phyloP scores from a whole-genome alignment of 2,888 invertebrate species.

The Erannis defoliaria region DNA sequence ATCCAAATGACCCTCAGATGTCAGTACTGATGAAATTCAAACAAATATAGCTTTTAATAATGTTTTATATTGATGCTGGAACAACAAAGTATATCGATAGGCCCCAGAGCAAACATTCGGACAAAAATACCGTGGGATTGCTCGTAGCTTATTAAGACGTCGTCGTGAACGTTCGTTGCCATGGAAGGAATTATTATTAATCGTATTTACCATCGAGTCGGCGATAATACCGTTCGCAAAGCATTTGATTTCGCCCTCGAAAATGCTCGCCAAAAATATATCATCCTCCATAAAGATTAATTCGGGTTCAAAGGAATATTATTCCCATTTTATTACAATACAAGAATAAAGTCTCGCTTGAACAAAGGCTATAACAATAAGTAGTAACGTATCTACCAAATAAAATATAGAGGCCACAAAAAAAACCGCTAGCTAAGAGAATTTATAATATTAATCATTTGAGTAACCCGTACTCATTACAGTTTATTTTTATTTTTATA shows the following conservation, averaged over 20 bases:
- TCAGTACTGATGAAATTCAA: slow-evolving; percentile 32
- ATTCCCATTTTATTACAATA: slow-evolving; percentile 17
- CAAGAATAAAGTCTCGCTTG: slow-evolving; percentile 10
- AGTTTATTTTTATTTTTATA: slow-evolving; percentile 22
- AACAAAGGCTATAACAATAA: slow-evolving; percentile 16
- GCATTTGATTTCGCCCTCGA: slow-evolving; percentile 32
- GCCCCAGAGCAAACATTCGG: slow-evolving; percentile 31
- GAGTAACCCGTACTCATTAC: slow-evolving; percentile 25
- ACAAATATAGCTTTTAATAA: slow-evolving; percentile 32
- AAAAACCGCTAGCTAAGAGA: slow-evolving; percentile 29
- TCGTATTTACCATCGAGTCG: slow-evolving; percentile 21
- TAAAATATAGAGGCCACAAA: slow-evolving; percentile 26
- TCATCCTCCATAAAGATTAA: slow-evolving; percentile 33
- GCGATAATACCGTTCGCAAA: slow-evolving; percentile 26
- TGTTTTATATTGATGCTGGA: slow-evolving; percentile 29
- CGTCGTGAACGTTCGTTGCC: slow-evolving; percentile 31
- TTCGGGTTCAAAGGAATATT: slow-evolving; percentile 37
- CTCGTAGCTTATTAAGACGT: slow-evolving; percentile 26
- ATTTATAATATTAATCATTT: slow-evolving; percentile 19
- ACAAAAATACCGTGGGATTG: slow-evolving; percentile 32
- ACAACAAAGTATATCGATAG: slow-evolving; percentile 26
- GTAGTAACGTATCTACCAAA: slow-evolving; percentile 6
- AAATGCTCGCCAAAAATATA: slow-evolving; percentile 21
- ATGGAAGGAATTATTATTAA: slow-evolving; percentile 31
- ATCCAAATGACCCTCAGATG: slow-evolving; percentile 4